Evolutionary conservation across 2,797 vertebrate genomes (phyloP).

Genomic region (Nyctalus aviator): DNA sequence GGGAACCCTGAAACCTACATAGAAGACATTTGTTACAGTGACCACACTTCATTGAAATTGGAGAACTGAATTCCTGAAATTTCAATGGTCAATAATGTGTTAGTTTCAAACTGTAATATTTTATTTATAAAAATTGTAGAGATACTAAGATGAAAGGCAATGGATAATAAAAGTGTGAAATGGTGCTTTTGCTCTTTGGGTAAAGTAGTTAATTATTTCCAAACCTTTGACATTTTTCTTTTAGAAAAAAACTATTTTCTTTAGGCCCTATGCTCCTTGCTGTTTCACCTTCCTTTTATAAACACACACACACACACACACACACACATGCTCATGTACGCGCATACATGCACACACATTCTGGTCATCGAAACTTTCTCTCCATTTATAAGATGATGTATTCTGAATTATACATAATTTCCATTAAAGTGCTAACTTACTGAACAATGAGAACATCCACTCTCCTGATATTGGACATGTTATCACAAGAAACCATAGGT

Average conservation of each 20-base stretch:
- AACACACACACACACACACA: background rate
- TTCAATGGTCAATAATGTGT: conserved; percentile 36
- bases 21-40: conserved; percentile 38
- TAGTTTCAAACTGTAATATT: conserved; percentile 36
- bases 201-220: background rate
- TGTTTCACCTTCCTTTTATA: background rate
- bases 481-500: background rate
- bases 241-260: background rate
- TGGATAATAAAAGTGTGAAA: background rate
- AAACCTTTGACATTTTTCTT: background rate
- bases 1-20: conserved; percentile 33
- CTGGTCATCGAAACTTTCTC: background rate
- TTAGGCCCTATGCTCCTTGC: background rate
- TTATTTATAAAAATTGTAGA: conserved; percentile 40
- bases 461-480: background rate
- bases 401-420: background rate
- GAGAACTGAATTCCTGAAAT: conserved; percentile 51
- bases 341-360: background rate
- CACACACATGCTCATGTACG: background rate
- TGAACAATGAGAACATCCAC: background rate
- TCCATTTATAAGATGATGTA: background rate
- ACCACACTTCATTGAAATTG: conserved; percentile 42
- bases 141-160: conserved; percentile 11
- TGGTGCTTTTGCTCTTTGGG: background rate
- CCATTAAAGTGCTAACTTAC: background rate